Percentiles rank a stretch among this genome's conserved stretches.
Evolutionary conservation across 2,113 vertebrate species (phyloP).

Genomic region (Nerophis lumbriciformis): DNA sequence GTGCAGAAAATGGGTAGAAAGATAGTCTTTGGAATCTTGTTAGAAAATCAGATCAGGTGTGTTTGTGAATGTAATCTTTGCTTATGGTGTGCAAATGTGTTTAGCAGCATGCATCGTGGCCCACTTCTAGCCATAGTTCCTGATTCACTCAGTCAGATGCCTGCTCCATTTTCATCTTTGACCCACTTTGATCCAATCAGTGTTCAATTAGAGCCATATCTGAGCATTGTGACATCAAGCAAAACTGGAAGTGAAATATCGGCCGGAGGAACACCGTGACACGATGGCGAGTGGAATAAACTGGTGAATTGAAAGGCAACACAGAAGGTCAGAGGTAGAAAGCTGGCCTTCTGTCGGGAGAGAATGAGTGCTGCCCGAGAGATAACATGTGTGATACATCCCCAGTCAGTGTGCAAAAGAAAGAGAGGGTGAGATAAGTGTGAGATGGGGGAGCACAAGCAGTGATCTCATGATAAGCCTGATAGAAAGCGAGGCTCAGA

Average conservation of each 20-base stretch:
- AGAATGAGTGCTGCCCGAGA: conserved; percentile 51
- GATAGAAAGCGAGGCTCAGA: conserved; percentile 55
- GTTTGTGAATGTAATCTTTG: conserved; percentile 45
- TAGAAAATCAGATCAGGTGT: conserved; percentile 23
- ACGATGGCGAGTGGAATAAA: conserved; percentile 22
- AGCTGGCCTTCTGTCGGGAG: conserved; percentile 39
- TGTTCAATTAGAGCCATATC: conserved; percentile 25
- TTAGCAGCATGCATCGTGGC: conserved; percentile 66
- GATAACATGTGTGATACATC: conserved; percentile 65
- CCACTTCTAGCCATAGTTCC: conserved; percentile 58
- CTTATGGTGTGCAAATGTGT: conserved; percentile 58
- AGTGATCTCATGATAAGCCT: conserved; percentile 66
- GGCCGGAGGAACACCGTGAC: conserved; percentile 30
- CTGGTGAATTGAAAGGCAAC: conserved; percentile 34
- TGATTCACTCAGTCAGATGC: conserved; percentile 60
- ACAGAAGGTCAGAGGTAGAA: conserved; percentile 44
- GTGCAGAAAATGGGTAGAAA: not conserved
- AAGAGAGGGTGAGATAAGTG: conserved; percentile 54
- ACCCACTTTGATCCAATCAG: conserved; percentile 64
- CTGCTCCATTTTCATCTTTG: conserved; percentile 66
- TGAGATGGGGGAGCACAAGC: conserved; percentile 60
- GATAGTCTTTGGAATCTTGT: conserved; percentile 23
- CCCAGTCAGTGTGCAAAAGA: conserved; percentile 44
- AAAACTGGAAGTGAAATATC: conserved; percentile 6
- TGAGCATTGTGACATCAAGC: conserved; percentile 13